Conservation (phyloP, 2,113 vertebrate genomes). For the Ramphastos sulfuratus region DNA sequence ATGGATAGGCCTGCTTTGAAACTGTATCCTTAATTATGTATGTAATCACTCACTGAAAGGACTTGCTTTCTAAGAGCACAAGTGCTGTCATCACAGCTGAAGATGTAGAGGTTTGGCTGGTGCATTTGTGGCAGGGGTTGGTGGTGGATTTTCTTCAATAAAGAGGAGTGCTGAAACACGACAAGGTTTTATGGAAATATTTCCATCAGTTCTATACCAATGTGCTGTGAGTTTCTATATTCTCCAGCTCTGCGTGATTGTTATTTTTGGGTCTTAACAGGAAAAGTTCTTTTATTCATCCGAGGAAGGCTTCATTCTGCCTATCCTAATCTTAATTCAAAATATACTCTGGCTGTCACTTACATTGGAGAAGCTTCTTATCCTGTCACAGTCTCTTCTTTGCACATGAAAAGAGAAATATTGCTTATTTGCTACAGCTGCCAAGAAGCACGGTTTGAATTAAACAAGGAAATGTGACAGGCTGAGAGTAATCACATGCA, state of each 20-base stretch:
- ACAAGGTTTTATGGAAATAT: slow-evolving; percentile 4
- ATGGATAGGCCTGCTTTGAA: background rate
- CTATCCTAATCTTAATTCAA: slow-evolving; percentile 60
- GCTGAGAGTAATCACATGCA: slow-evolving; percentile 50
- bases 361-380: slow-evolving; percentile 58
- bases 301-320: slow-evolving; percentile 37
- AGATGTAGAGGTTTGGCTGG: background rate
- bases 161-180: background rate
- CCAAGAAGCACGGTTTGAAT: slow-evolving; percentile 62
- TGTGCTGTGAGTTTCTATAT: background rate
- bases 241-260: slow-evolving; percentile 1
- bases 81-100: background rate
- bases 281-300: slow-evolving; percentile 43
- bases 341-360: slow-evolving; percentile 65
- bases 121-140: background rate
- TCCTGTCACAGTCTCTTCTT: slow-evolving; percentile 62
- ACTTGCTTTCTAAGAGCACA: background rate
- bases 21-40: background rate
- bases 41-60: background rate
- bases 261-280: slow-evolving; percentile 31
- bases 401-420: slow-evolving; percentile 67
- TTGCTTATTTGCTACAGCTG: slow-evolving; percentile 66
- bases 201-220: background rate
- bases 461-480: slow-evolving; percentile 50
- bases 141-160: background rate